Percentiles rank a stretch among this genome's conserved stretches.
These are phyloP conservation scores for Akabosia matsudoensis DNA, from an alignment of 1,140 invertebrate species.

Conservation along the genomic window DNA sequence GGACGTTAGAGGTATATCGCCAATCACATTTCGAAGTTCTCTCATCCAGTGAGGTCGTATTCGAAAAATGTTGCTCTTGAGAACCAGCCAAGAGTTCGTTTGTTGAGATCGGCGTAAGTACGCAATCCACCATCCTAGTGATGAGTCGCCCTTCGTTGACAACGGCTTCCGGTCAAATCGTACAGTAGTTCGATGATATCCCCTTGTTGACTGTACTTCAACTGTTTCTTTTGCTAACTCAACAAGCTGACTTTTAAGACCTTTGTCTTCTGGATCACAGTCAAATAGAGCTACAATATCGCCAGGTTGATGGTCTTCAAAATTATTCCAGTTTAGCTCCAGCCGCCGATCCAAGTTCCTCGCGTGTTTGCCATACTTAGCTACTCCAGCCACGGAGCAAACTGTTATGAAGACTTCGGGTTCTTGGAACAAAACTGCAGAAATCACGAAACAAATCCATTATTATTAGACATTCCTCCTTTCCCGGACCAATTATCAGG, in stretches of 20 bases:
- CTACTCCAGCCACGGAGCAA: slow-evolving; percentile 31
- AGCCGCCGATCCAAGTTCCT: slow-evolving; percentile 30
- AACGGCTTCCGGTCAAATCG: slow-evolving; percentile 21
- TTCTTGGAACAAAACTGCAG: slow-evolving; percentile 35
- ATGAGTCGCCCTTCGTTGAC: slow-evolving; percentile 36
- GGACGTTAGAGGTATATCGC: slow-evolving; percentile 25
- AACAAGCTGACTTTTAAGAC: neutral
- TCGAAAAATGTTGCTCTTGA: slow-evolving; percentile 41
- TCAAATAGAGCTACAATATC: slow-evolving; percentile 40
- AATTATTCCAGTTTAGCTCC: slow-evolving; percentile 19
- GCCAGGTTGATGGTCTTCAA: neutral
- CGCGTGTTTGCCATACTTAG: slow-evolving; percentile 33
- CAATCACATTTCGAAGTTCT: slow-evolving; percentile 49
- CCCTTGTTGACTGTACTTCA: neutral
- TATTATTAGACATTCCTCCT: neutral
- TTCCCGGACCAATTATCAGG: too few species aligned
- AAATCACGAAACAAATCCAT: neutral
- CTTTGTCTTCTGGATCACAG: slow-evolving; percentile 2
- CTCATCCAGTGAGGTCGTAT: slow-evolving; percentile 64
- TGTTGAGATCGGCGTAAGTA: slow-evolving; percentile 43
- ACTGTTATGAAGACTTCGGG: slow-evolving; percentile 35
- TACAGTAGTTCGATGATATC: slow-evolving; percentile 26
- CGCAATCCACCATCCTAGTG: slow-evolving; percentile 51
- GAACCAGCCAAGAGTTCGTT: neutral
- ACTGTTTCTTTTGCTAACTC: neutral